Evolutionary conservation across 2,888 invertebrate species (phyloP).

Genomic region (Octodonta nipae): DNA sequence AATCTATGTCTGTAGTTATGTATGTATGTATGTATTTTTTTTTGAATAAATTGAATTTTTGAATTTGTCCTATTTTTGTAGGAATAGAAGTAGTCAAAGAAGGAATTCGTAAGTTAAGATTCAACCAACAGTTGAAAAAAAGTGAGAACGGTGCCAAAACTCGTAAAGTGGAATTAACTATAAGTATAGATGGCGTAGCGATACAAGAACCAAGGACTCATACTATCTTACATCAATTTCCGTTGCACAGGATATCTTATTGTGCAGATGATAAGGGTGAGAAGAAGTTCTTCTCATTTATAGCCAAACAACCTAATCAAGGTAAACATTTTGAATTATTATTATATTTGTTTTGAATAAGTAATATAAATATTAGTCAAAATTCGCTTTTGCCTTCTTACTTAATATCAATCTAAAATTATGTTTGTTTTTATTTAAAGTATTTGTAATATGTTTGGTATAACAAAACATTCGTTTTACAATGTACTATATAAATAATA

Average conservation of each 20-base stretch:
- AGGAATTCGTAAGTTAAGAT: constrained; percentile 89
- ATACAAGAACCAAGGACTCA: constrained; percentile 65
- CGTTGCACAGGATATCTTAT: constrained; percentile 92
- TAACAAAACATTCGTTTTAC: no score
- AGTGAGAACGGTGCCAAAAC: constrained; percentile 83
- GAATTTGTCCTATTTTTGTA: constrained; percentile 13
- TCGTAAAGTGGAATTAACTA: constrained; percentile 86
- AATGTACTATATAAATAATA: no score
- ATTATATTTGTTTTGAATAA: no score
- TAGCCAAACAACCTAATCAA: constrained; percentile 58
- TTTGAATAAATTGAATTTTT: neutral
- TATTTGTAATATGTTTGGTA: no score
- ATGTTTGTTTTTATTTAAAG: no score
- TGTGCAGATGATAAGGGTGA: constrained; percentile 98
- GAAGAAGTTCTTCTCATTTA: constrained; percentile 92
- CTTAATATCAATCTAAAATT: no score
- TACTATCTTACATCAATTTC: constrained; percentile 86
- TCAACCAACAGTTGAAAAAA: constrained; percentile 82
- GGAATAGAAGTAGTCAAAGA: constrained; percentile 94
- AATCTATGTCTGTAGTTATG: neutral
- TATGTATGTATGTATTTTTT: no score
- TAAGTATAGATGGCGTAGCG: constrained; percentile 92
- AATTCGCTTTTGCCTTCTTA: no score
- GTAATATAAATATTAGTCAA: no score
- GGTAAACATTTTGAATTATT: no score